These are phyloP conservation scores for Zapornia atra DNA, from an alignment of 2,113 vertebrate species.

Conservation along the genomic window DNA sequence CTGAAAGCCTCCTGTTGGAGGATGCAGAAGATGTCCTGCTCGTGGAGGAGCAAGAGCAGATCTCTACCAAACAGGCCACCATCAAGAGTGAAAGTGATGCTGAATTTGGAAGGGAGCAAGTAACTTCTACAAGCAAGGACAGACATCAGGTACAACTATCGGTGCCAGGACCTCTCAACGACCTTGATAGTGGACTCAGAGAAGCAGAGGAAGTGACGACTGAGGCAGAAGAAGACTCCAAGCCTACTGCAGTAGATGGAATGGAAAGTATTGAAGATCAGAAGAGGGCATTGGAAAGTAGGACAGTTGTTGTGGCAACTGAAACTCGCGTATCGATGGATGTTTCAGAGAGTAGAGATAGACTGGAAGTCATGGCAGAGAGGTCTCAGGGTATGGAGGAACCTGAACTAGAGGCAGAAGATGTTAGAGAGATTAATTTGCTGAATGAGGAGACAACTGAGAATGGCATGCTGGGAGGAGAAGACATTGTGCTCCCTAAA, in stretches of 20 bases:
- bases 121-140: background rate
- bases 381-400: background rate
- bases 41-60: background rate
- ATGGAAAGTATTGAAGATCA: background rate
- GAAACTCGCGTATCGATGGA: background rate
- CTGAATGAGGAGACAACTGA: background rate
- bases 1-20: background rate
- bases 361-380: background rate
- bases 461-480: background rate
- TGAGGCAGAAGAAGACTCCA: background rate
- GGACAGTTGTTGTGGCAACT: background rate
- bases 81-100: background rate
- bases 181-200: background rate
- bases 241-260: background rate
- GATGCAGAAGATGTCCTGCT: background rate
- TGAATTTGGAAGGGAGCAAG: slow-evolving; percentile 9
- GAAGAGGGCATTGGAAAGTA: background rate
- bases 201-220: background rate
- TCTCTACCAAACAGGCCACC: background rate
- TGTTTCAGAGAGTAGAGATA: background rate
- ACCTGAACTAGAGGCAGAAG: background rate
- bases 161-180: background rate
- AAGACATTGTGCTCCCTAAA: background rate
- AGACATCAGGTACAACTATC: background rate
- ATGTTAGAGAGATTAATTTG: background rate